phyloP scores from a whole-genome alignment of 2,797 vertebrate species.

The Microctenopoma steveboyesi region DNA sequence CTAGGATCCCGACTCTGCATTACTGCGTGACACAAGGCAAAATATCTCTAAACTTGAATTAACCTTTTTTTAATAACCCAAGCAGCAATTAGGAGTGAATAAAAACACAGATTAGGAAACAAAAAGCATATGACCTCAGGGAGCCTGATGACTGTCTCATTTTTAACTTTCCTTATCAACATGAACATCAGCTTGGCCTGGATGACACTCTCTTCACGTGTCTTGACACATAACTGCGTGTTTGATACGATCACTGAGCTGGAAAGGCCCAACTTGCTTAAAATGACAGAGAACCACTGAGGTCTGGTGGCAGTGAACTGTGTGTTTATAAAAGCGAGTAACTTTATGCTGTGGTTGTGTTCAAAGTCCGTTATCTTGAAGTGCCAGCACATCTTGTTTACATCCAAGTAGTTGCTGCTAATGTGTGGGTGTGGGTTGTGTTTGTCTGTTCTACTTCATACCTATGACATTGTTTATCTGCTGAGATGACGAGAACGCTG shows the following conservation, averaged over 20 bases:
- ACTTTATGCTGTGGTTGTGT: background rate
- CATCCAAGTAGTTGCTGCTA: too few relatives aligned
- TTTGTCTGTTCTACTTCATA: too few relatives aligned
- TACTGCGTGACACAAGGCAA: constrained; percentile 78
- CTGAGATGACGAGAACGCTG: too few relatives aligned
- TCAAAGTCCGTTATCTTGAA: too few relatives aligned
- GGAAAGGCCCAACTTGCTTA: background rate
- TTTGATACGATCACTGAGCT: background rate
- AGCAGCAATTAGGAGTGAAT: background rate
- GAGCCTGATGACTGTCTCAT: background rate
- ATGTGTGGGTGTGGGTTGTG: too few relatives aligned
- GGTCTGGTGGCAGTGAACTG: background rate
- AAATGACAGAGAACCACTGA: background rate
- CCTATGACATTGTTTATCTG: too few relatives aligned
- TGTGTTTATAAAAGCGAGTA: background rate
- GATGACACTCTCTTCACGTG: background rate
- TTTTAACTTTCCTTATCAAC: background rate
- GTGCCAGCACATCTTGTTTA: too few relatives aligned
- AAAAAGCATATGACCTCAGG: background rate
- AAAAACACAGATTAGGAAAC: too few relatives aligned
- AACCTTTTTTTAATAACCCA: background rate
- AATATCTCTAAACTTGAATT: background rate
- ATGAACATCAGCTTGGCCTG: background rate
- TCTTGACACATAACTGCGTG: too few relatives aligned
- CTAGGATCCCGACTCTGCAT: constrained; percentile 97